Conservation (phyloP, 2,113 vertebrate genomes). For the Chaetodon trifascialis region DNA sequence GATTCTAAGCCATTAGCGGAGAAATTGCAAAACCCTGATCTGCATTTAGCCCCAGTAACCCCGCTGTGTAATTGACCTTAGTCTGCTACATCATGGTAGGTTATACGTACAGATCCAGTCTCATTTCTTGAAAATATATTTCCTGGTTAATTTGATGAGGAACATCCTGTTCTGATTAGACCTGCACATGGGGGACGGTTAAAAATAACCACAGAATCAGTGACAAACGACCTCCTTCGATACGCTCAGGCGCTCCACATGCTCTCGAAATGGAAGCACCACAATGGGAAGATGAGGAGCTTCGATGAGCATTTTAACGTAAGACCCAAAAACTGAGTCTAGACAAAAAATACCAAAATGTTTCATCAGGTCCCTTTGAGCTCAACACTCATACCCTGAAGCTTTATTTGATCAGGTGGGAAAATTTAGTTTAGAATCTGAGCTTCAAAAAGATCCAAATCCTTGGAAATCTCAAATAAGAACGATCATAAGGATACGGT, state of each 20-base stretch:
- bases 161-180: slow-evolving; percentile 83
- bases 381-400: not conserved
- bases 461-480: not conserved
- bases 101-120: slow-evolving; percentile 45
- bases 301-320: slow-evolving; percentile 12
- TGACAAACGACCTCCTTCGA: slow-evolving; percentile 78
- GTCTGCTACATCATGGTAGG: slow-evolving; percentile 35
- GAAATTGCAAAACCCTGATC: slow-evolving; percentile 20
- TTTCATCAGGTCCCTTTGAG: not conserved
- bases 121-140: slow-evolving; percentile 68
- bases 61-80: slow-evolving; percentile 39
- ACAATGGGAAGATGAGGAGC: slow-evolving; percentile 25
- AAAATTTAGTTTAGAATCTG: not conserved
- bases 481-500: not conserved
- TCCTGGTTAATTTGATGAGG: slow-evolving; percentile 77
- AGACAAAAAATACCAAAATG: not conserved
- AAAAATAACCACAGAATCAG: slow-evolving; percentile 81
- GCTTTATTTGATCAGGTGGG: not conserved
- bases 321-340: slow-evolving; percentile 19
- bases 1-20: slow-evolving; percentile 12
- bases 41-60: slow-evolving; percentile 34
- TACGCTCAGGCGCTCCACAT: slow-evolving; percentile 38
- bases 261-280: slow-evolving; percentile 29
- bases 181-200: slow-evolving; percentile 67
- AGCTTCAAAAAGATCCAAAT: slow-evolving; percentile 4